Conservation (phyloP, 2,888 invertebrate species). For the Octonoba sinensis region DNA sequence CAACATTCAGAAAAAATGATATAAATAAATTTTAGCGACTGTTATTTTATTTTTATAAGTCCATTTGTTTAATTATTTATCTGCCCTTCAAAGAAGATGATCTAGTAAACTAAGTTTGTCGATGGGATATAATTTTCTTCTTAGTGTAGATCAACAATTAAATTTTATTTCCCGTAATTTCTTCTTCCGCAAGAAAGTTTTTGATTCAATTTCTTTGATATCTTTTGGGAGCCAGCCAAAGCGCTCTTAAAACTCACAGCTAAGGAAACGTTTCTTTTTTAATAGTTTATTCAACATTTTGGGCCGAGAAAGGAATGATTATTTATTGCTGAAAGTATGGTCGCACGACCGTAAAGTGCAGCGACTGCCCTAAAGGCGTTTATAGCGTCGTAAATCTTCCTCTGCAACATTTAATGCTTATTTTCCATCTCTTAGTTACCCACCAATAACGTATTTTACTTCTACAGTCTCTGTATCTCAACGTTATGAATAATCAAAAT, state of each 20-base stretch:
- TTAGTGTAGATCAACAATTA: conserved; percentile 7
- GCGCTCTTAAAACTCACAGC: background rate
- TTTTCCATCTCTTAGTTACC: conserved; percentile 12
- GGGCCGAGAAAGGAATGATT: conserved; percentile 6
- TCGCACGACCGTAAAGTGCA: conserved; percentile 9
- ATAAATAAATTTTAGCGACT: too few relatives aligned
- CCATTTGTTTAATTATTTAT: too few relatives aligned
- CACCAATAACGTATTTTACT: conserved; percentile 4
- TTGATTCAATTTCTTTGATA: conserved; percentile 14
- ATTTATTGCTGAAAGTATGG: conserved; percentile 10
- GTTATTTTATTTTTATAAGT: too few relatives aligned
- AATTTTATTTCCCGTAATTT: background rate
- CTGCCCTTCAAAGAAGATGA: too few relatives aligned
- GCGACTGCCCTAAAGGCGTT: conserved; percentile 10
- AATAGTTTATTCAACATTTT: conserved; percentile 22
- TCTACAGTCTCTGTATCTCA: background rate
- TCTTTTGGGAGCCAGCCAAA: conserved; percentile 6
- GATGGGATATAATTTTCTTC: too few relatives aligned
- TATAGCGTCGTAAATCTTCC: conserved; percentile 21
- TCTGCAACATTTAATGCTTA: conserved; percentile 12
- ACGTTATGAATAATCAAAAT: background rate
- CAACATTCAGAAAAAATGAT: too few relatives aligned
- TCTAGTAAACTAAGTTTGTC: too few relatives aligned
- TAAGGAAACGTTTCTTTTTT: conserved; percentile 14
- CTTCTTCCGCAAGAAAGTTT: background rate